These are phyloP conservation scores for Brienomyrus brachyistius DNA, from an alignment of 2,113 vertebrate genomes.

Conservation along the genomic window DNA sequence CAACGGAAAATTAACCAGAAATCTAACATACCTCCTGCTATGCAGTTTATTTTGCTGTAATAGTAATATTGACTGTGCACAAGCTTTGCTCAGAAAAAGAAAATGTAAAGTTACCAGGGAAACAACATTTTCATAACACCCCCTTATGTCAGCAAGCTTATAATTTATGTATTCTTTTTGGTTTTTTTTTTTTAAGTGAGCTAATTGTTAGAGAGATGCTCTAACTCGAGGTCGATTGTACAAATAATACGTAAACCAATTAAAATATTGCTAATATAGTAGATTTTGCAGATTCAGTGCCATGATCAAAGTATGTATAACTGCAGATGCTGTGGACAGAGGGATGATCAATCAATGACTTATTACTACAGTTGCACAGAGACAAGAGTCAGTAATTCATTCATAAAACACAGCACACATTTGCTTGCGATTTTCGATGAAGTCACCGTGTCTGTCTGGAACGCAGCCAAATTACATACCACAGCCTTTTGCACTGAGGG, in stretches of 20 bases:
- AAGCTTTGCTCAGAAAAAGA: not conserved
- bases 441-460: not conserved
- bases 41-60: not conserved
- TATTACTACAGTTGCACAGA: not conserved
- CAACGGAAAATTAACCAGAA: not conserved
- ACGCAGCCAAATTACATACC: not conserved
- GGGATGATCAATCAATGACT: not conserved
- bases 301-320: not conserved
- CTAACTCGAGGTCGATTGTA: not conserved
- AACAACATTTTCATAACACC: not conserved
- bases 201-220: not conserved
- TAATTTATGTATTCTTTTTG: not conserved
- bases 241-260: not conserved
- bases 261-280: not conserved
- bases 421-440: not conserved
- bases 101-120: not conserved
- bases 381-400: not conserved
- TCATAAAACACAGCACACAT: not conserved
- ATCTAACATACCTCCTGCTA: not conserved
- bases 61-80: not conserved
- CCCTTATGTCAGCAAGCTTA: not conserved
- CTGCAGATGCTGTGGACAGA: not conserved
- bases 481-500: not conserved
- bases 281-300: not conserved
- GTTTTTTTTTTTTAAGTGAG: not conserved